phyloP scores from a whole-genome alignment of 2,888 invertebrate genomes.

The Cephus pygmeus region DNA sequence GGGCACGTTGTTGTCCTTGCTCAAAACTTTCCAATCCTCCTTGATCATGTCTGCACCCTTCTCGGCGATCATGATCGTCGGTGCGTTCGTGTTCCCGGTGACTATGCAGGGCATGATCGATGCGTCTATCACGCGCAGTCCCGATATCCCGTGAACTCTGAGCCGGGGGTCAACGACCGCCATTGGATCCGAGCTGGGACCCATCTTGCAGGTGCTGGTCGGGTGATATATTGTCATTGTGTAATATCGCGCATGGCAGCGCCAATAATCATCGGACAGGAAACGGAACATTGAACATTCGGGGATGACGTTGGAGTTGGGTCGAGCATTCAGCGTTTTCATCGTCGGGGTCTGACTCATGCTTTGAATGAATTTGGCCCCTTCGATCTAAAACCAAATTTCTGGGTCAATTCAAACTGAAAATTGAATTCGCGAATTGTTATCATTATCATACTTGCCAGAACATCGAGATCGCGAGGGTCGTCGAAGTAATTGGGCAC shows the following conservation, averaged over 20 bases:
- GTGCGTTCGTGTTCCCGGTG: constrained; percentile 85
- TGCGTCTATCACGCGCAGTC: constrained; percentile 82
- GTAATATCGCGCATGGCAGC: constrained; percentile 80
- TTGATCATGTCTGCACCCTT: constrained; percentile 86
- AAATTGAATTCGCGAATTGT: too few relatives aligned
- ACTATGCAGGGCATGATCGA: constrained; percentile 86
- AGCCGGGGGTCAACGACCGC: constrained; percentile 80
- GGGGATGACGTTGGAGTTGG: constrained; percentile 75
- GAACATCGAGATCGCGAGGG: constrained; percentile 76
- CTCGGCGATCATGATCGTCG: constrained; percentile 86
- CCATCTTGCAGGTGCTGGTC: constrained; percentile 86
- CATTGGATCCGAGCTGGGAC: constrained; percentile 70
- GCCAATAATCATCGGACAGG: constrained; percentile 80
- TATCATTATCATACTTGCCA: constrained; percentile 69
- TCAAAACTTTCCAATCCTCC: constrained; percentile 70
- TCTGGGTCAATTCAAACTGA: too few relatives aligned
- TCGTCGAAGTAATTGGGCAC: constrained; percentile 87
- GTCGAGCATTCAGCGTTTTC: constrained; percentile 71
- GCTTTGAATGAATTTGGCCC: constrained; percentile 76
- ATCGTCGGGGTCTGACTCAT: constrained; percentile 73
- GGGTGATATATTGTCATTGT: constrained; percentile 86
- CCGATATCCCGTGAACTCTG: constrained; percentile 74
- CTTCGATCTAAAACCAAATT: constrained; percentile 72
- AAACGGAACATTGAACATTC: constrained; percentile 74
- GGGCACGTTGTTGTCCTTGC: too few relatives aligned